Evolutionary conservation across 2,888 invertebrate species (phyloP), one percentile per base, ranked within the genome.

Genomic region (Cephus runcator): DNA sequence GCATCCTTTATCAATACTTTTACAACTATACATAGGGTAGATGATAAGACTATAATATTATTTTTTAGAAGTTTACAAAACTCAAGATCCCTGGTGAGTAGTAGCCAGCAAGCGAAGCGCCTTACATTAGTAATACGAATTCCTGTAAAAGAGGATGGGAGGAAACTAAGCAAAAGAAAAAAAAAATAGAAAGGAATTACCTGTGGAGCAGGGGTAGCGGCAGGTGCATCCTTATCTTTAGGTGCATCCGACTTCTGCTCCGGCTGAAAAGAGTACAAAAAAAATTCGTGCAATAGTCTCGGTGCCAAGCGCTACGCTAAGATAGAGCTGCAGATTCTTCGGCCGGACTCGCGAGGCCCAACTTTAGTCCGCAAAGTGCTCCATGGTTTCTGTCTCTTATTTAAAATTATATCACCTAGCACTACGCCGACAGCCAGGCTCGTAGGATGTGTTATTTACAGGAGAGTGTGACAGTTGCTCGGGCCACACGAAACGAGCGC

Each of bases 211-310:
- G 88, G 86, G 86, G 85, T 86, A 88, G 82, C 85, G 85, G 85
- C 86, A 87, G 88, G 88, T 89, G 88, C 89, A 88, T 87, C 88
- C 86, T 87, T 87, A 87, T 89, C 87, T 87, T 87, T 88, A 86
- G 88, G 87, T 88, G 88, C 88, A 88, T 88, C 88, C 84, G 85
- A 86, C 85, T 88, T 90, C 87, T 90, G 89, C 90, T 91, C 90
- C 89, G 89, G 88, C 91, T 91, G 90, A 88, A 91, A 91, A 89
- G 87, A 89, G 87, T 87, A 89, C 84, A 90, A 89, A 87, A 82
- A 86, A 90, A 83, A 90, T 86, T 88, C 88, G 89, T 90, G 90
- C 90, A 90, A 87, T 84, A 85, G 84, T 86, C 85, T 84, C 77
- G 83, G 88, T 87, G 88, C 86, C 83, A 90, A 90, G 88, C 88